Evolutionary conservation across 2,888 invertebrate genomes (phyloP).

Genomic region (Pomacea canaliculata): DNA sequence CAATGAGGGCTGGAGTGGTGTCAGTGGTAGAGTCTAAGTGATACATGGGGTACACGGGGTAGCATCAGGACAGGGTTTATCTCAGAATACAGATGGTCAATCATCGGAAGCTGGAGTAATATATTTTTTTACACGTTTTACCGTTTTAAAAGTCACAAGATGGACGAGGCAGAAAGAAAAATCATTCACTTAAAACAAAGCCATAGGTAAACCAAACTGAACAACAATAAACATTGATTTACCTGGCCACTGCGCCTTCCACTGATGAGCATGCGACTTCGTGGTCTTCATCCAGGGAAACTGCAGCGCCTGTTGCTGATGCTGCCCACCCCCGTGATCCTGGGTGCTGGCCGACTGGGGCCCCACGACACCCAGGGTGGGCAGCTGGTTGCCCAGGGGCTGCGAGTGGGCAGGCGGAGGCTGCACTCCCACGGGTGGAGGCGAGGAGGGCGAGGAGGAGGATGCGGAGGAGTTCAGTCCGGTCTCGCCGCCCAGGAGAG

Average conservation of each 20-base stretch:
- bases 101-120: too few relatives aligned
- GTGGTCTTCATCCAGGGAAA: constrained; percentile 70
- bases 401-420: constrained; percentile 52
- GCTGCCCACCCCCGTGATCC: constrained; percentile 34
- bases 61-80: too few relatives aligned
- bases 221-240: constrained; percentile 16
- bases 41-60: too few relatives aligned
- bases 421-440: constrained; percentile 21
- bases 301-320: constrained; percentile 50
- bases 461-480: constrained; percentile 3
- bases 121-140: too few relatives aligned
- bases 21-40: too few relatives aligned
- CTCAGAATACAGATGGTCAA: too few relatives aligned
- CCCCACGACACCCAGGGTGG: constrained; percentile 20
- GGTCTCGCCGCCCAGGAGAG: not conserved
- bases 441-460: constrained; percentile 12
- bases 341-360: constrained; percentile 38
- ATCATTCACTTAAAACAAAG: too few relatives aligned
- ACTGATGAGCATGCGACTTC: constrained; percentile 68
- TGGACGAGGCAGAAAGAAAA: too few relatives aligned
- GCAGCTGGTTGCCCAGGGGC: constrained; percentile 19
- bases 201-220: too few relatives aligned
- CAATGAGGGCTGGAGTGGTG: too few relatives aligned
- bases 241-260: constrained; percentile 69
- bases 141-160: too few relatives aligned